Base-by-base conservation (phyloP, 92 coral and sea anemone genomes). In the Zoanthus sociatus region DNA sequence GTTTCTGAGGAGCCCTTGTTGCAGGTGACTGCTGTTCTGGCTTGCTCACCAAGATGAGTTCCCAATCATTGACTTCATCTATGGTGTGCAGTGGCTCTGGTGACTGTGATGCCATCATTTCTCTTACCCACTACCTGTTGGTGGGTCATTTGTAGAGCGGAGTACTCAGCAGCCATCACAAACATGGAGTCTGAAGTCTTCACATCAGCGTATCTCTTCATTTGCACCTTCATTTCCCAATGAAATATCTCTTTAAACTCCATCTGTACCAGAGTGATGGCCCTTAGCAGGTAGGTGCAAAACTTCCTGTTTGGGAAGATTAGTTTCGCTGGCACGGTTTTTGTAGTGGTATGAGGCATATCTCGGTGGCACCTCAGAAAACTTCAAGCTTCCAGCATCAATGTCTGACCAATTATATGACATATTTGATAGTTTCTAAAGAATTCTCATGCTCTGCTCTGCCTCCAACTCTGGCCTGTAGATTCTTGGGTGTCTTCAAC, bases 401-500 rank as follows among this genome's bases (percentile, higher is more conserved):
- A 83, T 68, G 21, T 26, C 13, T 83, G 54, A 3, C 87, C 78
- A 2, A 42, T 53, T 21, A 83, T 32, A 26, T 33, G 48, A 87
- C 88, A 48, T n/a, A 89, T 77, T 44, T 84, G 89, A 42, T 89
- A 89, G 15, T 17, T 68, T 69, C 58, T 83, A 45, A 17, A 37
- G 63, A 17, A 82, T 55, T 73, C 76, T 47, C 56, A 64, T 82
- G 33, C 63, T 37, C 86, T 64, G 86, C 51, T 78, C 47, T 78
- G 83, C 88, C 50, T 84, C 88, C 8, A 37, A 26, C 92, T 47
- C 83, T 89, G 42, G 88, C 92, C 32, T 89, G 85, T 18, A 73
- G 91, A 73, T 88, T 88, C 78, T 16, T 32, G 17, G 91, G 91
- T n/a, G 84, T 88, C 79, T 89, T 89, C 15, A 72, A 50, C 73